Evolutionary conservation across 2,888 invertebrate genomes (phyloP).

Genomic region (Pegoplata infirma): DNA sequence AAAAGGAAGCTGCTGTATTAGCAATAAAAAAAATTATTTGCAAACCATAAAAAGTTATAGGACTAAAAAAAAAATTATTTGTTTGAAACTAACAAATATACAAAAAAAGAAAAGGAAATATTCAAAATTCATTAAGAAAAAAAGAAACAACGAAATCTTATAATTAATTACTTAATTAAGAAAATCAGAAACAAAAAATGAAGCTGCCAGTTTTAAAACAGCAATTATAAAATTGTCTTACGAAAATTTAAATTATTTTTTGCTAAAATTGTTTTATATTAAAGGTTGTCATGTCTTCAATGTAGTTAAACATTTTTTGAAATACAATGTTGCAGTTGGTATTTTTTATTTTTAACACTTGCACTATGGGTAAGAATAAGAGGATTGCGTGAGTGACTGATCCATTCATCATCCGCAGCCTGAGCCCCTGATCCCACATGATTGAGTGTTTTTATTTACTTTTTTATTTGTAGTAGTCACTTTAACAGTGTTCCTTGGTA

Average conservation of each 20-base stretch:
- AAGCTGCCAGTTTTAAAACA: background rate
- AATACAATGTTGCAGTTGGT: constrained; percentile 35
- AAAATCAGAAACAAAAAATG: background rate
- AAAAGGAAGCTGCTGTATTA: background rate
- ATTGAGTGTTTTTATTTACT: too few species aligned
- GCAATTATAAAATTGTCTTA: background rate
- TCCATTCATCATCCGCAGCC: too few species aligned
- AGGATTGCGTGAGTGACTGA: too few species aligned
- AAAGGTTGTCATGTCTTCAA: background rate
- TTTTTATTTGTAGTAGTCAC: too few species aligned
- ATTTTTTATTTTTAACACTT: too few species aligned
- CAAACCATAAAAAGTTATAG: constrained; percentile 18
- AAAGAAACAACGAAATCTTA: background rate
- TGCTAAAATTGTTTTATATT: background rate
- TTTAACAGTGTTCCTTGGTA: too few species aligned
- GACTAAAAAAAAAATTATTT: too few species aligned
- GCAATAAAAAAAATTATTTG: background rate
- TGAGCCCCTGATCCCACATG: too few species aligned
- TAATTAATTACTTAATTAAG: constrained; percentile 41
- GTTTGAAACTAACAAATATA: background rate
- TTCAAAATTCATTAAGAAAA: background rate
- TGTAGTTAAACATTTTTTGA: background rate
- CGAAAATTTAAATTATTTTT: constrained; percentile 15
- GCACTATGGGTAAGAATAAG: background rate
- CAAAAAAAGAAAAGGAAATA: background rate